Percentiles rank a stretch among this genome's conserved stretches.
Conservation (phyloP, 2,888 invertebrate species). For the Tortricodes alternella region DNA sequence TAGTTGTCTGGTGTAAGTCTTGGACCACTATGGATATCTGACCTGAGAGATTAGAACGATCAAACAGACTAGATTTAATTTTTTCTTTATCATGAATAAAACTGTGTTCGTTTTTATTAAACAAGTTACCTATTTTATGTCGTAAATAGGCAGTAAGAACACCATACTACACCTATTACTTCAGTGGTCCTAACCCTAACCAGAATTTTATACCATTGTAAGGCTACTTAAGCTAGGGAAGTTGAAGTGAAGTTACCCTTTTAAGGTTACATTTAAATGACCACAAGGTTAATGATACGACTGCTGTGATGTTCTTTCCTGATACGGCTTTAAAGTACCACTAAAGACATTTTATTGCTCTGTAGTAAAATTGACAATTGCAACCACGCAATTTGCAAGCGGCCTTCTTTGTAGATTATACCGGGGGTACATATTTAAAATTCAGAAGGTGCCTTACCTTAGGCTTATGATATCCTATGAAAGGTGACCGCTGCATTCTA, state of each 20-base stretch:
- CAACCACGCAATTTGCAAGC: slow-evolving; percentile 35
- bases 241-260: slow-evolving; percentile 2
- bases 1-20: too few relatives aligned
- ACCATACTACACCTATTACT: too few relatives aligned
- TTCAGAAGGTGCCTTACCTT: slow-evolving; percentile 57
- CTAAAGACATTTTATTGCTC: slow-evolving; percentile 19
- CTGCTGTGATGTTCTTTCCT: slow-evolving; percentile 21
- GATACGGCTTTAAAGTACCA: slow-evolving; percentile 21
- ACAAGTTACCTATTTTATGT: too few relatives aligned
- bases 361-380: slow-evolving; percentile 30
- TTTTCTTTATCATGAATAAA: too few relatives aligned
- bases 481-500: slow-evolving; percentile 54
- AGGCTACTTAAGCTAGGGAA: neutral
- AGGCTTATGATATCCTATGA: slow-evolving; percentile 62
- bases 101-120: too few relatives aligned
- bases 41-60: too few relatives aligned
- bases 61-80: too few relatives aligned
- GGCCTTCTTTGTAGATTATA: slow-evolving; percentile 45
- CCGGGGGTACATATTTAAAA: slow-evolving; percentile 63
- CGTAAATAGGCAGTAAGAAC: too few relatives aligned
- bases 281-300: slow-evolving; percentile 22
- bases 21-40: too few relatives aligned
- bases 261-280: slow-evolving; percentile 22
- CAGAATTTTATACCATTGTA: neutral
- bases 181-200: too few relatives aligned